Percentiles rank a stretch among this genome's conserved stretches.
These are phyloP conservation scores for Corythornis madagascariensis DNA, from an alignment of 2,113 vertebrate species.

Conservation along the genomic window DNA sequence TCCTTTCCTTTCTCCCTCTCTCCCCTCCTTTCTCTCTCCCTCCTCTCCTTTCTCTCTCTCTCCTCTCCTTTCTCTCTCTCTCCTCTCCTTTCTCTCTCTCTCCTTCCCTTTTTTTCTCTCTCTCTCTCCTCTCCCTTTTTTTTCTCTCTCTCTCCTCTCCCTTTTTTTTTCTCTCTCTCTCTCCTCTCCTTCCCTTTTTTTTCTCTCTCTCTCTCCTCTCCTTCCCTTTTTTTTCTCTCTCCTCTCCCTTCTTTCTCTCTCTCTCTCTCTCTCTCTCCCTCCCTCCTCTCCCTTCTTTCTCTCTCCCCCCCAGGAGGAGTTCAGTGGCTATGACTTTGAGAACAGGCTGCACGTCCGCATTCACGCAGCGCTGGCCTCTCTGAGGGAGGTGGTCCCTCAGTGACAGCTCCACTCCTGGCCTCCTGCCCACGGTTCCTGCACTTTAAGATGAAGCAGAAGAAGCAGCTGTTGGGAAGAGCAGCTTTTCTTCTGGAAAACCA, in stretches of 20 bases:
- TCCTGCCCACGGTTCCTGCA: slow-evolving; percentile 68
- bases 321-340: slow-evolving; percentile 95
- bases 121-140: background rate
- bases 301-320: slow-evolving; percentile 83
- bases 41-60: background rate
- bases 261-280: background rate
- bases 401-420: slow-evolving; percentile 66
- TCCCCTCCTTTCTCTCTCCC: background rate
- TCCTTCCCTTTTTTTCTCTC: background rate
- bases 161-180: background rate
- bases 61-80: background rate
- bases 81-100: accelerated
- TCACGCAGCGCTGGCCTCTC: slow-evolving; percentile 92
- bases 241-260: background rate
- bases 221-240: background rate
- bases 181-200: too few species aligned
- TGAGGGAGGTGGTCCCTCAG: slow-evolving; percentile 93
- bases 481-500: slow-evolving; percentile 72
- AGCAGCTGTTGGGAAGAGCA: slow-evolving; percentile 63
- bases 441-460: slow-evolving; percentile 73
- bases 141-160: background rate
- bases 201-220: background rate
- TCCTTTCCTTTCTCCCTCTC: too few species aligned
- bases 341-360: slow-evolving; percentile 97
- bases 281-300: background rate